Percentiles rank a stretch among this genome's conserved stretches.
These are phyloP conservation scores for Drosophila gunungcola DNA, from an alignment of 1,140 invertebrate genomes.

Conservation along the genomic window DNA sequence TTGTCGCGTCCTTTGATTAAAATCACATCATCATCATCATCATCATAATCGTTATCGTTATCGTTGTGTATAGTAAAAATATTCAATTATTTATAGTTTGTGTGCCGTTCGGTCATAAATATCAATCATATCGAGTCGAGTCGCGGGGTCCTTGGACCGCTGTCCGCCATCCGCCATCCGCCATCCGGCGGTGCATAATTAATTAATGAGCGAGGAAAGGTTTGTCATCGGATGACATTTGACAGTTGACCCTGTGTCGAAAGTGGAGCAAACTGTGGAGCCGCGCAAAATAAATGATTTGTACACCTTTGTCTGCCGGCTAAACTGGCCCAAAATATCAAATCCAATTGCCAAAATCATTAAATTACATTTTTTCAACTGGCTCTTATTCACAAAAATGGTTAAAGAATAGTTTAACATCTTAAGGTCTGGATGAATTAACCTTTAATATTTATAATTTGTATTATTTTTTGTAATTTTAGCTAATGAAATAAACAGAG, in stretches of 20 bases:
- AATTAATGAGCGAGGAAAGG: slow-evolving; percentile 43
- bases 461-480: no score
- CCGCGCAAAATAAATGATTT: slow-evolving; percentile 21
- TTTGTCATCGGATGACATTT: slow-evolving; percentile 16
- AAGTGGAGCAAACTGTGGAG: slow-evolving; percentile 32
- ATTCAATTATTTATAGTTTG: slow-evolving; percentile 48
- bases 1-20: slow-evolving; percentile 3
- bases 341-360: slow-evolving; percentile 19
- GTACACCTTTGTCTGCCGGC: slow-evolving; percentile 5
- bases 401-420: no score
- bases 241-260: slow-evolving; percentile 41
- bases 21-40: slow-evolving; percentile 26
- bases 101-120: slow-evolving; percentile 28
- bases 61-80: slow-evolving; percentile 3
- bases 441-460: no score
- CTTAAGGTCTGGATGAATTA: no score
- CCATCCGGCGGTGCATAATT: slow-evolving; percentile 59
- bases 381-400: no score
- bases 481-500: no score
- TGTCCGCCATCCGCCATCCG: slow-evolving; percentile 32
- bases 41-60: not conserved
- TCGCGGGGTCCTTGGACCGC: slow-evolving; percentile 10
- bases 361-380: slow-evolving; percentile 2
- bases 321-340: not conserved
- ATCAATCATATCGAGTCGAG: slow-evolving; percentile 29